A percentile compares a stretch with the other conserved stretches of the same genome.
phyloP scores from a whole-genome alignment of 2,888 invertebrate species.

The Acronicta psi region DNA sequence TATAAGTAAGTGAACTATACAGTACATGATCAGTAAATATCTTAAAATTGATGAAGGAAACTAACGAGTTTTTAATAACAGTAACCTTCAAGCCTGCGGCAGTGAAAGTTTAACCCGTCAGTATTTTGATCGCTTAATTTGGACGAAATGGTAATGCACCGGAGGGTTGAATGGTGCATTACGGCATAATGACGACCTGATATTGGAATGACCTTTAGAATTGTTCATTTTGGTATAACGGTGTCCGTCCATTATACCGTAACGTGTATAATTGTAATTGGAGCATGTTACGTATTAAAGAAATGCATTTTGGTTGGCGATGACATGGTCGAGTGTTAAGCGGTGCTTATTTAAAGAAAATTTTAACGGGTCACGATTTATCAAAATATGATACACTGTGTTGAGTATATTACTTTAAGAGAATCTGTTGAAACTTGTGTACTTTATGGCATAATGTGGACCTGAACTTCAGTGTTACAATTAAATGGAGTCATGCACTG shows the following conservation, averaged over 20 bases:
- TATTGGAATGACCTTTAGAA: slow-evolving; percentile 17
- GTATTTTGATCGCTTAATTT: slow-evolving; percentile 62
- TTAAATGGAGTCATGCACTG: slow-evolving; percentile 15
- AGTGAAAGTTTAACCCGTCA: slow-evolving; percentile 51
- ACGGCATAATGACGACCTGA: slow-evolving; percentile 21
- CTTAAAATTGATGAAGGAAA: slow-evolving; percentile 27
- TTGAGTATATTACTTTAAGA: too few species aligned
- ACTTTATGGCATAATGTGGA: neutral
- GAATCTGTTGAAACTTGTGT: too few species aligned
- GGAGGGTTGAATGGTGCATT: slow-evolving; percentile 29
- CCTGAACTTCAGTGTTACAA: slow-evolving; percentile 16
- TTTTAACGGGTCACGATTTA: too few species aligned
- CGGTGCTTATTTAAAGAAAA: too few species aligned
- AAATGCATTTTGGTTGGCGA: too few species aligned
- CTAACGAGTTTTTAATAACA: slow-evolving; percentile 60
- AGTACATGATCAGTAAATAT: slow-evolving; percentile 6
- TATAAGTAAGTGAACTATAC: neutral
- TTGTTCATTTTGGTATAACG: slow-evolving; percentile 4
- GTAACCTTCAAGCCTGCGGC: slow-evolving; percentile 46
- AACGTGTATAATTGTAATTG: too few species aligned
- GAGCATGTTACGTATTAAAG: too few species aligned
- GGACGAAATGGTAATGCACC: slow-evolving; percentile 35
- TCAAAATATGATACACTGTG: too few species aligned
- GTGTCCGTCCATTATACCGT: too few species aligned
- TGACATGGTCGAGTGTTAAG: too few species aligned